Base-by-base conservation (phyloP, 2,888 invertebrate species). In the Dioctria linearis region DNA sequence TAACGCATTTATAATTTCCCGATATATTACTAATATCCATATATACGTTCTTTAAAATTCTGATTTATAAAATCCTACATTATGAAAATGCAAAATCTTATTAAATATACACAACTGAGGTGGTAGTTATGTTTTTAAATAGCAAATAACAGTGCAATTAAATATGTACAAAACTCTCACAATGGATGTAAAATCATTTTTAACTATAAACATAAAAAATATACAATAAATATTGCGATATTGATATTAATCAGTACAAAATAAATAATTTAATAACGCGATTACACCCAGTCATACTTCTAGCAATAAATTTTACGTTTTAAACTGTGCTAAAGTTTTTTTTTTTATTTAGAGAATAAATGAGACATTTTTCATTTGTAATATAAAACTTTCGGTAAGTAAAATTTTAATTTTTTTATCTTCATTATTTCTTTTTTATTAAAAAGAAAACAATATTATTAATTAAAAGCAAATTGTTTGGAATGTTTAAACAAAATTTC, bases 301-400 rank as follows among this genome's bases (percentile, higher is more conserved):
- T 59, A 73, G 59, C 57, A 39, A 57, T 9, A 13, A n/a, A 73
- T 73, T 73, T 57, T 61, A 61, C 61, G 61, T 61, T 73, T 73
- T 49, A 54, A 73, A 73, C 42, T 73, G 73, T 73, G 73, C 73
- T 73, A 73, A 73, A 57, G n/a, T 67, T 13, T 49, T 76, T 75
- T 57, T 8, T 40, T 75, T 75, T 11, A 11, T 54, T 54, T 11
- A n/a, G 11, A 11, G 11, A 54, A 54, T 4, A 54, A n/a, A 5
- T n/a, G 54, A 54, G 54, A 66, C 63, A 78, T 40, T 78, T 78
- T 78, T 63, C 51, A 65, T 65, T 73, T 73, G 73, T 73, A 65
- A 65, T 65, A 51, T 54, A 59, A 54, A 76, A 63, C 51, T 78
- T 78, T 78, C 78, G 78, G 78, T 78, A 78, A 78, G 80, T 78